phyloP scores from a whole-genome alignment of 2,113 vertebrate genomes.

The Bos javanicus region DNA sequence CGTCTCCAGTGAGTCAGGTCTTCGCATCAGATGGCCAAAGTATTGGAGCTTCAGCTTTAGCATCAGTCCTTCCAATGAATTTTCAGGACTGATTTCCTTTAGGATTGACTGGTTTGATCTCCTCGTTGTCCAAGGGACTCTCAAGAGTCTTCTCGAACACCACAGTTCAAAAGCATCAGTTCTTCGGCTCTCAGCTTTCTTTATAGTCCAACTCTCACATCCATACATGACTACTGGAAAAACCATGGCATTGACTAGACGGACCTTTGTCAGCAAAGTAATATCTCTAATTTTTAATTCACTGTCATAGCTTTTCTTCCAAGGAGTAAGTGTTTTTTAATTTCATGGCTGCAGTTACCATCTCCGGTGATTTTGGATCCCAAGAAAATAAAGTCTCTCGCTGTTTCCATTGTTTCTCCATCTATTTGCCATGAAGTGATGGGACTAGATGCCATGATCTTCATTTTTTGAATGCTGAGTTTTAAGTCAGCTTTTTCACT shows the following conservation, averaged over 20 bases:
- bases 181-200: background rate
- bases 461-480: background rate
- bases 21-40: background rate
- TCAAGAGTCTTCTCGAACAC: background rate
- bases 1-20: background rate
- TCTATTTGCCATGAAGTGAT: background rate
- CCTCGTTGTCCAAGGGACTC: background rate
- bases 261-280: background rate
- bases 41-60: background rate
- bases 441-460: background rate
- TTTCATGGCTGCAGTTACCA: background rate
- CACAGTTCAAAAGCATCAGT: background rate
- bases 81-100: background rate
- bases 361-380: background rate
- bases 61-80: background rate
- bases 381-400: background rate
- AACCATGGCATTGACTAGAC: background rate
- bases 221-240: background rate
- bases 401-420: background rate
- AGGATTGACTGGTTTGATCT: background rate
- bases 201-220: background rate
- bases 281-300: background rate
- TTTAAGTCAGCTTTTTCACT: background rate
- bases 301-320: background rate
- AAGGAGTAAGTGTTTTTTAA: background rate